Evolutionary conservation across 2,797 vertebrate species (phyloP).

Genomic region (Parauchenoglanis punctatus): DNA sequence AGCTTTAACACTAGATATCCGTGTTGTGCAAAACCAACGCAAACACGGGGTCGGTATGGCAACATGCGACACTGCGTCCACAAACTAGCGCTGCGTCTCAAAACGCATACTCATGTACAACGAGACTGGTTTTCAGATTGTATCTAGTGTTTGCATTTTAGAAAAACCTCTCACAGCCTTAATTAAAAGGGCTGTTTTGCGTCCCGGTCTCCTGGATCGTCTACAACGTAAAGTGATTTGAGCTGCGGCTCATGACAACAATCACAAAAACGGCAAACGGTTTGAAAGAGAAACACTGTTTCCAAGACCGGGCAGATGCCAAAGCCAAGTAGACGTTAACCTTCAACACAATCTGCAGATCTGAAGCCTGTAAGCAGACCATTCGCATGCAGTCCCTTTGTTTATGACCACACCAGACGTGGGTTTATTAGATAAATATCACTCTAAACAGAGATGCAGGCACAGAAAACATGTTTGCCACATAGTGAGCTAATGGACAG

Average conservation of each 20-base stretch:
- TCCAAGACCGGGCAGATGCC: neutral
- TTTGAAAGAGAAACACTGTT: neutral
- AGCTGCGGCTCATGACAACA: neutral
- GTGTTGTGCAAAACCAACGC: neutral
- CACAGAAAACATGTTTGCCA: neutral
- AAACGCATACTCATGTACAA: neutral
- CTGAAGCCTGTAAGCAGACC: neutral
- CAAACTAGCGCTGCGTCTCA: neutral
- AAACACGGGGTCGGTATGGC: neutral
- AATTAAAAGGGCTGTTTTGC: neutral
- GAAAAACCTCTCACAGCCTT: neutral
- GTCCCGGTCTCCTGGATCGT: neutral
- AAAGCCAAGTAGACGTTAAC: neutral
- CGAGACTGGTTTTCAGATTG: neutral
- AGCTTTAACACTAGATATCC: no score
- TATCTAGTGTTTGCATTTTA: neutral
- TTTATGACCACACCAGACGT: neutral
- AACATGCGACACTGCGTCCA: neutral
- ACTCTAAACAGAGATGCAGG: neutral
- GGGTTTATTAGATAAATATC: constrained; percentile 15
- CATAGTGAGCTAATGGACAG: neutral
- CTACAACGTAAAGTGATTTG: neutral
- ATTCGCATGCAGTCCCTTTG: neutral
- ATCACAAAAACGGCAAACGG: neutral
- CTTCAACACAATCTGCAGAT: neutral